Percentiles rank a stretch among this genome's conserved stretches.
Evolutionary conservation across 1,140 invertebrate genomes (phyloP).

Genomic region (Zaprionus capensis): DNA sequence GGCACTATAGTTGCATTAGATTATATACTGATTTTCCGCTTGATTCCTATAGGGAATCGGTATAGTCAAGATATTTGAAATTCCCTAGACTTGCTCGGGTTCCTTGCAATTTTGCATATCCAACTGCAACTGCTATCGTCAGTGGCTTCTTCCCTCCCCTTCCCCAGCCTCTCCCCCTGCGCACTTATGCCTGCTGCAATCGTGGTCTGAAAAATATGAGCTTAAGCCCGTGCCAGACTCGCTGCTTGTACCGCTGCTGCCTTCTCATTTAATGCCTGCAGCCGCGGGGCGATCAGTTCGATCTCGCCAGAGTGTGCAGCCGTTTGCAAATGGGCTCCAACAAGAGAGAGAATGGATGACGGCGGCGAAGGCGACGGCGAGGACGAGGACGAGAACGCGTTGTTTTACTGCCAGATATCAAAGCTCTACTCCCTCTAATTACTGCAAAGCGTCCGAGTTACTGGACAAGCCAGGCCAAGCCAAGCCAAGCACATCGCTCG

Average conservation of each 20-base stretch:
- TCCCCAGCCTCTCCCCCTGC: constrained; percentile 38
- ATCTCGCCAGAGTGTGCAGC: constrained; percentile 76
- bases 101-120: constrained; percentile 46
- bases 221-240: constrained; percentile 75
- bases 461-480: constrained; percentile 45
- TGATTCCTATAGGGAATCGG: neutral
- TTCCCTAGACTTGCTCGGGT: neutral
- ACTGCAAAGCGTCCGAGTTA: constrained; percentile 50
- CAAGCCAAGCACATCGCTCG: constrained; percentile 16
- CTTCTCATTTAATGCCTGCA: constrained; percentile 58
- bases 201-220: constrained; percentile 72
- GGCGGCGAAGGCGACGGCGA: neutral
- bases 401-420: constrained; percentile 67
- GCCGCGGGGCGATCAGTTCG: constrained; percentile 79
- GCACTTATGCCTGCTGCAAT: constrained; percentile 35
- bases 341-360: constrained; percentile 20
- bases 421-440: constrained; percentile 69
- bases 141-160: constrained; percentile 38
- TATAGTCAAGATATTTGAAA: neutral
- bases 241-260: constrained; percentile 57
- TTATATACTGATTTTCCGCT: neutral
- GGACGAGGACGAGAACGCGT: constrained; percentile 19
- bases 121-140: constrained; percentile 41
- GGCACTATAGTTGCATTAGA: neutral
- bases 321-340: constrained; percentile 68